phyloP scores from a whole-genome alignment of 2,113 vertebrate species.

The Craseonycteris thonglongyai region DNA sequence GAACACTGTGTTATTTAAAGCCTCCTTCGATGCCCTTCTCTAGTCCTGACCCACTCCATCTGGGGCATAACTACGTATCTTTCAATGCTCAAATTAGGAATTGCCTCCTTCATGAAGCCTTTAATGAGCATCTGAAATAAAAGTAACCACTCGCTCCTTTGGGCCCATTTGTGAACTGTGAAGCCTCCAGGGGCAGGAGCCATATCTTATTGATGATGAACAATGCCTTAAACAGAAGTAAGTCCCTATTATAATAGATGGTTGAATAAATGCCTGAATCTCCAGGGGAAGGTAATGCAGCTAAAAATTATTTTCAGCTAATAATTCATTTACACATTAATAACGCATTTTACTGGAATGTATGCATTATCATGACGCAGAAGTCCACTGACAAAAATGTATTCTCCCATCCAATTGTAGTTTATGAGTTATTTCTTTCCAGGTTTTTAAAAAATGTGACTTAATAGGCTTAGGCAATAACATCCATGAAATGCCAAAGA shows the following conservation, averaged over 20 bases:
- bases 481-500: not conserved
- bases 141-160: not conserved
- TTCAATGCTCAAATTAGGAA: not conserved
- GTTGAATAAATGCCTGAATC: not conserved
- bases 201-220: not conserved
- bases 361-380: not conserved
- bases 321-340: not conserved
- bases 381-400: not conserved
- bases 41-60: not conserved
- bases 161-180: not conserved
- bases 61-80: not conserved
- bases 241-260: not conserved
- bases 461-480: not conserved
- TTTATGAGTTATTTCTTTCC: not conserved
- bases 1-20: not conserved
- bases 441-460: not conserved
- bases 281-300: not conserved
- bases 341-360: not conserved
- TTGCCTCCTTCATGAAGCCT: not conserved
- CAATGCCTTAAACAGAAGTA: not conserved
- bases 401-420: not conserved
- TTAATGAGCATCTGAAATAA: not conserved
- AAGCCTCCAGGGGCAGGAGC: not conserved
- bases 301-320: not conserved
- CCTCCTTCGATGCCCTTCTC: not conserved